A percentile compares a stretch with the other conserved stretches of the same genome.
Evolutionary conservation across 2,113 vertebrate genomes (phyloP).

Genomic region (Orientallactaga bullata): DNA sequence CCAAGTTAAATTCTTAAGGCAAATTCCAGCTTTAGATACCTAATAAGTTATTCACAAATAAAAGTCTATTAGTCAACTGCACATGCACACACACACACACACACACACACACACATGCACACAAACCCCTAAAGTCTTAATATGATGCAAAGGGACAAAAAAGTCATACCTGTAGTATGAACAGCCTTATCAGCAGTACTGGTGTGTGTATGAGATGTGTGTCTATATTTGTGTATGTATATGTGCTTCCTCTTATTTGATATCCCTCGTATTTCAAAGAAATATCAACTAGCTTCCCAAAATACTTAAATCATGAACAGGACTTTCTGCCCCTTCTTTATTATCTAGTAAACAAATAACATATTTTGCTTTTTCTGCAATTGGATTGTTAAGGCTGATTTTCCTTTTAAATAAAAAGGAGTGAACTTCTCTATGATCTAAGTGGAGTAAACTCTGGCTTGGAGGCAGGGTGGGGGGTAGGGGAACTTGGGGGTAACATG

Average conservation of each 20-base stretch:
- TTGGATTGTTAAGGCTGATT: constrained; percentile 25
- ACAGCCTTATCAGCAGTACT: neutral
- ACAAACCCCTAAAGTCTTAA: neutral
- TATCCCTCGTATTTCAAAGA: constrained; percentile 35
- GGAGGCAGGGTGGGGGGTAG: neutral
- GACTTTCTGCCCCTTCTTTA: constrained; percentile 2
- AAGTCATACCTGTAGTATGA: neutral
- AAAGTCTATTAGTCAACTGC: neutral
- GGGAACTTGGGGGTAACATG: neutral
- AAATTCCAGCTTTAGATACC: neutral
- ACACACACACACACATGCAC: neutral
- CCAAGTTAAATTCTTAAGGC: neutral
- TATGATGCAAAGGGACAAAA: neutral
- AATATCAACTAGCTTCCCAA: neutral
- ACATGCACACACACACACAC: too few relatives aligned
- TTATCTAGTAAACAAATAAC: neutral
- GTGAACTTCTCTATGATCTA: neutral
- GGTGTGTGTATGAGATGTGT: neutral
- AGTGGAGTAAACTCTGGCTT: neutral
- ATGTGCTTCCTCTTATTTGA: neutral
- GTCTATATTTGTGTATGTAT: neutral
- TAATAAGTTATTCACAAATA: constrained; percentile 2
- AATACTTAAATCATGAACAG: neutral
- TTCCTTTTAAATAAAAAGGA: constrained; percentile 1
- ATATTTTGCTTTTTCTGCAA: constrained; percentile 22